These are phyloP conservation scores for Diorhabda sublineata DNA, from an alignment of 1,140 invertebrate species.

Conservation along the genomic window DNA sequence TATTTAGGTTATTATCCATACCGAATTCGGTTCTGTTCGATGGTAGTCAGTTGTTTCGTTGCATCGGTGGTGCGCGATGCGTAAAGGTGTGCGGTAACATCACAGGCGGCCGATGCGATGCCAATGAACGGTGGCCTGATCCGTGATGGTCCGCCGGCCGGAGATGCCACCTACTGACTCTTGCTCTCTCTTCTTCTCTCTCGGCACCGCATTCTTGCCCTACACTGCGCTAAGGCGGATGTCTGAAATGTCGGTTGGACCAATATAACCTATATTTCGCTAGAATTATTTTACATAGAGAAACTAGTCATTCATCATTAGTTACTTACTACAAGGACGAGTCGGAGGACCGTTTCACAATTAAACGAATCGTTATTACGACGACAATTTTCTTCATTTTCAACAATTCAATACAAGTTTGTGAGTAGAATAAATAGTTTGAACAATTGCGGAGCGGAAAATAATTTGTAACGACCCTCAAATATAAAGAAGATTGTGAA, in stretches of 20 bases:
- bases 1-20: neutral
- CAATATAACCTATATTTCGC: neutral
- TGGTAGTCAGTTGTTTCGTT: neutral
- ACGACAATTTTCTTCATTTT: too few species aligned
- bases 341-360: too few species aligned
- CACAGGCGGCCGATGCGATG: constrained; percentile 25
- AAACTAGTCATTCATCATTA: too few species aligned
- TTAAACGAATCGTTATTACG: too few species aligned
- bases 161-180: constrained; percentile 34
- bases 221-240: constrained; percentile 1
- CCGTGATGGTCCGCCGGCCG: constrained; percentile 13
- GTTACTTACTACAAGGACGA: too few species aligned
- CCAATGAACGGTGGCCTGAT: constrained; percentile 10
- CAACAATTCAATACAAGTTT: too few species aligned
- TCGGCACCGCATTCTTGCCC: constrained; percentile 1
- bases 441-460: too few species aligned
- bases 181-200: neutral
- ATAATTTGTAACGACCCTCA: too few species aligned
- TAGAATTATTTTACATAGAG: too few species aligned
- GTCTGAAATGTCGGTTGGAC: neutral
- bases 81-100: constrained; percentile 32
- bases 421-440: too few species aligned
- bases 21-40: neutral
- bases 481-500: too few species aligned
- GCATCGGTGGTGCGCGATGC: constrained; percentile 9